Evolutionary conservation across 2,113 vertebrate genomes (phyloP).

Genomic region (Oncorhynchus mykiss): DNA sequence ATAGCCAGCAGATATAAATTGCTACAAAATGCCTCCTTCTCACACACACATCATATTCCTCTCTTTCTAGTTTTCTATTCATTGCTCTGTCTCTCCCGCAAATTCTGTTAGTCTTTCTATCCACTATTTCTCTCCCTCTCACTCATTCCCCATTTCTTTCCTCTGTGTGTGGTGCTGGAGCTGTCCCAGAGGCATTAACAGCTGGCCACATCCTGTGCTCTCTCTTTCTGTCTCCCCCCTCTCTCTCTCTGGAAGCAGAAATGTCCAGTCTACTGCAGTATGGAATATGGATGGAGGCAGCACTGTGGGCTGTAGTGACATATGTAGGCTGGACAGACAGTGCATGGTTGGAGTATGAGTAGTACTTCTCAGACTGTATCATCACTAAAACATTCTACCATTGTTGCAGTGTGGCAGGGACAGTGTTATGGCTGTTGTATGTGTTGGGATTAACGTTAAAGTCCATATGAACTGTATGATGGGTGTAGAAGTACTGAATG

Average conservation of each 20-base stretch:
- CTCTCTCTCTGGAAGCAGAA: not conserved
- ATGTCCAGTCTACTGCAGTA: not conserved
- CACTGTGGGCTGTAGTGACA: not conserved
- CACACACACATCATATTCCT: not conserved
- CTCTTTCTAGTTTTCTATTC: not conserved
- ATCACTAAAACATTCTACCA: not conserved
- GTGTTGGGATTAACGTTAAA: not conserved
- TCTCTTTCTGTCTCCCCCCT: not conserved
- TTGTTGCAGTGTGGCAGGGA: not conserved
- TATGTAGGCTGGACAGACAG: not conserved
- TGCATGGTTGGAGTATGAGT: not conserved
- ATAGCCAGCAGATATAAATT: not conserved
- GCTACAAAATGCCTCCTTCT: not conserved
- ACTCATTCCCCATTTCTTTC: constrained; percentile 10
- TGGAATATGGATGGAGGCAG: not conserved
- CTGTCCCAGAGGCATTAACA: constrained; percentile 3
- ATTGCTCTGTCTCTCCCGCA: not conserved
- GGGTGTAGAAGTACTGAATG: no score
- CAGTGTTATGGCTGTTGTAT: not conserved
- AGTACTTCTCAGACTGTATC: not conserved
- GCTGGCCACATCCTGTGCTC: not conserved
- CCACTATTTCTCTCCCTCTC: constrained; percentile 1
- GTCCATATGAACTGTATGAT: not conserved
- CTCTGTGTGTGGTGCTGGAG: not conserved
- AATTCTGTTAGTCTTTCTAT: not conserved